A percentile compares a stretch with the other conserved stretches of the same genome.
Evolutionary conservation across 2,888 invertebrate species (phyloP).

Genomic region (Gryllus longicercus): DNA sequence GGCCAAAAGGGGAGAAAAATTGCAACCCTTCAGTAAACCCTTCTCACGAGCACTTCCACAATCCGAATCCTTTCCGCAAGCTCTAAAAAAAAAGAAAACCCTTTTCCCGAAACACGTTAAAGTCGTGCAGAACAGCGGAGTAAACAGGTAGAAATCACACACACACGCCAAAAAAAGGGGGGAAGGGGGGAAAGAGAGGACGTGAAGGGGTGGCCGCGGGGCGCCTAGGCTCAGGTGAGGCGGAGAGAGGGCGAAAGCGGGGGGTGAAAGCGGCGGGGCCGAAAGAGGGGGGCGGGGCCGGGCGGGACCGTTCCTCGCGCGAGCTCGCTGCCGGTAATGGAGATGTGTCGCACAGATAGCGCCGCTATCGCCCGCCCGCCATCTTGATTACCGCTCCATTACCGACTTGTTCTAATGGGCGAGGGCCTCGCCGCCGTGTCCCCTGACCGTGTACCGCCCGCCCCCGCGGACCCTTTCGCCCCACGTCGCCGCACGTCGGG

Average conservation of each 20-base stretch:
- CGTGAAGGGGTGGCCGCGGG: too few relatives aligned
- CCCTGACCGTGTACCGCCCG: too few relatives aligned
- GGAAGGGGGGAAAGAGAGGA: too few relatives aligned
- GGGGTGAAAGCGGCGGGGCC: too few relatives aligned
- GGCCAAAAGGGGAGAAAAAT: neutral
- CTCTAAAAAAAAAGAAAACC: neutral
- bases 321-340: neutral
- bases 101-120: neutral
- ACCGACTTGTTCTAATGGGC: constrained; percentile 17
- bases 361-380: neutral
- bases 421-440: neutral
- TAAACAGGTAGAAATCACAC: too few relatives aligned
- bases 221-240: too few relatives aligned
- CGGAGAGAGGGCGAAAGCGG: too few relatives aligned
- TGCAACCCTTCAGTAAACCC: neutral
- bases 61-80: neutral
- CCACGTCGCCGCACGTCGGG: too few relatives aligned
- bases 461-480: too few relatives aligned
- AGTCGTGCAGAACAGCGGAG: neutral
- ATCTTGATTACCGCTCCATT: constrained; percentile 17
- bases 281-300: too few relatives aligned
- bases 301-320: too few relatives aligned
- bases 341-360: neutral
- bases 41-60: neutral
- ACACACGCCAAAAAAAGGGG: too few relatives aligned